These are phyloP conservation scores for Pangasius krempfi DNA, from an alignment of 2,797 vertebrate genomes.

Conservation along the genomic window DNA sequence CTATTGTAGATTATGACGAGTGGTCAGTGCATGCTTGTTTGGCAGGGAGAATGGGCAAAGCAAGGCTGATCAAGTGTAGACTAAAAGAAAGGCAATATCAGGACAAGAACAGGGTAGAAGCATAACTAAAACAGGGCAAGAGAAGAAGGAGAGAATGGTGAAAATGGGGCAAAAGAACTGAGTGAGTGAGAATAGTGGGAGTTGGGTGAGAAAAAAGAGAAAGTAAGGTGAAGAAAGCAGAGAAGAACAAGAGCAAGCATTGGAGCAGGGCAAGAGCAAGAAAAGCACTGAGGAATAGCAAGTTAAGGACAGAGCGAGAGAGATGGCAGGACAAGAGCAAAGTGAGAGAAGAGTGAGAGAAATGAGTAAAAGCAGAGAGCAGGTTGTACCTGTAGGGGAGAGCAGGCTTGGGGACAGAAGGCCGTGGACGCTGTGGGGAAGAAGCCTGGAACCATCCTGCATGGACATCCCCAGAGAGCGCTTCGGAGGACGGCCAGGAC, in stretches of 20 bases:
- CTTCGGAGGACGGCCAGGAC: constrained; percentile 85
- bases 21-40: background rate
- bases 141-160: background rate
- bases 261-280: background rate
- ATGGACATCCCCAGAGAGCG: constrained; percentile 82
- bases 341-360: background rate
- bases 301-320: background rate
- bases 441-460: constrained; percentile 81
- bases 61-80: background rate
- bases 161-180: background rate
- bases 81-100: background rate
- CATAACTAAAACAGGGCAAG: background rate
- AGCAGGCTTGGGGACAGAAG: constrained; percentile 84
- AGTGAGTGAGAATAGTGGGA: background rate
- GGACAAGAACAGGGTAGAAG: background rate
- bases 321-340: background rate
- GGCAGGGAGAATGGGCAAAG: background rate
- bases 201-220: background rate
- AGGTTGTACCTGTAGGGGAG: constrained; percentile 81
- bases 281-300: background rate
- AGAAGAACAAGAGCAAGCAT: background rate
- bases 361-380: background rate
- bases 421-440: constrained; percentile 82
- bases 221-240: background rate
- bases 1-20: background rate